Base-by-base conservation (phyloP, 2,797 vertebrate species). In the Eulemur mongoz region DNA sequence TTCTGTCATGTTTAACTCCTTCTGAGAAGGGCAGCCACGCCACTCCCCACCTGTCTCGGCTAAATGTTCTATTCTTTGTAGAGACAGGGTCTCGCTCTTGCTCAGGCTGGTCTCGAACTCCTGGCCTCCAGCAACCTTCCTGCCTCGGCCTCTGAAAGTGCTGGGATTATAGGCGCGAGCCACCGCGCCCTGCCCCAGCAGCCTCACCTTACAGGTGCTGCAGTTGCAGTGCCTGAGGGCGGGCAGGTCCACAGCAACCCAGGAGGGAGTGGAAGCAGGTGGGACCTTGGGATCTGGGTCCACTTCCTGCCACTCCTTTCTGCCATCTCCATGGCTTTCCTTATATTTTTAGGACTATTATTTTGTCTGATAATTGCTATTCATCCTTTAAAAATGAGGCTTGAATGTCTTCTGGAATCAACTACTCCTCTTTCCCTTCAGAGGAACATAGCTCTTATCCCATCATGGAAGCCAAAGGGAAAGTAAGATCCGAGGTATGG, bases 311-410 rank as follows among this genome's bases (percentile, higher is more conserved):
- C 35, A 0, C 32, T 67, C 69, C 27, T 48, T 35, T 82, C 13
- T 45, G 23, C 67, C 83, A 23, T 38, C 69, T 13, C 61, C 4
- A 0, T 22, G 75, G 40, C 48, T 79, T 94, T 27, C 75, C 75
- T 86, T 72, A 7, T 43, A 7, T 92, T 72, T 93, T 93, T 43
- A 69, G 32, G 38, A 48, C 25, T 4, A 27, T 25, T 35, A 38
- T n/a, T 69, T 94, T 87, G 73, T 79, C 83, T 86, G 69, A 76
- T 92, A 82, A 73, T 93, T 73, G 20, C 40, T 69, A 27, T 63
- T 89, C 76, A 81, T 76, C 3, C 79, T 89, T 94, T 88, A 43
- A 82, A 87, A 88, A 43, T 61, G 65, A 89, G 40, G n/a, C 38
- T 43, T 30, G 52, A 79, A 23, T 32, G 10, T 17, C 32, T 69